Conservation (phyloP, 2,797 vertebrate genomes). For the Leucoraja ocellata region DNA sequence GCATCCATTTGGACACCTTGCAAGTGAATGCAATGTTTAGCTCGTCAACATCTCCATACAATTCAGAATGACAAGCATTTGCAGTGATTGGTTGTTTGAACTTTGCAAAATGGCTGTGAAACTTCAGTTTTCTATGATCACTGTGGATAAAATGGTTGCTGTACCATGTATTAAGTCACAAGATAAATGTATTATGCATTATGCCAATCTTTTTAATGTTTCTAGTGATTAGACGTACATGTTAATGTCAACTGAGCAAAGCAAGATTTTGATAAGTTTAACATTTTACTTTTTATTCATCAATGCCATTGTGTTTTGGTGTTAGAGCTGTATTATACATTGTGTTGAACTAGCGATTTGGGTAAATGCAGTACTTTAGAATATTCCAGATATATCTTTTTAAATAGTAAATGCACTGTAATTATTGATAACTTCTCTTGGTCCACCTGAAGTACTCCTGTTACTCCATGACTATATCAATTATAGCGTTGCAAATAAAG, state of each 20-base stretch:
- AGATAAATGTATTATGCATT: conserved; percentile 37
- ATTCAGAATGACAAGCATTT: background rate
- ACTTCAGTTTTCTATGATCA: conserved; percentile 28
- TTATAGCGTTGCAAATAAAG: background rate
- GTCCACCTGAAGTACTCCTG: background rate
- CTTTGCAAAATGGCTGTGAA: conserved; percentile 32
- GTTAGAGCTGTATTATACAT: conserved; percentile 32
- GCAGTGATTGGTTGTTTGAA: conserved; percentile 8
- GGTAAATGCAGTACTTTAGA: conserved; percentile 35
- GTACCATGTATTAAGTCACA: conserved; percentile 31
- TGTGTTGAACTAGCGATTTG: background rate
- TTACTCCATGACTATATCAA: background rate
- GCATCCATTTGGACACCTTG: conserved; percentile 14
- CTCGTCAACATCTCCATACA: conserved; percentile 20
- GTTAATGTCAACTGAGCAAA: conserved; percentile 34
- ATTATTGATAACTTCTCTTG: conserved; percentile 15
- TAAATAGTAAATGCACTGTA: conserved; percentile 37
- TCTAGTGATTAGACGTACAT: conserved; percentile 34
- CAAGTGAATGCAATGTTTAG: conserved; percentile 34
- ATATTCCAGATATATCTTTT: conserved; percentile 29
- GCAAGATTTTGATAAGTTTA: conserved; percentile 29
- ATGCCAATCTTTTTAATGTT: conserved; percentile 31
- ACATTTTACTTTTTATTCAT: conserved; percentile 22
- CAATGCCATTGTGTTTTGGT: conserved; percentile 29
- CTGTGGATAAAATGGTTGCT: conserved; percentile 15